Evolutionary conservation across 2,797 vertebrate genomes (phyloP).

Genomic region (Ciconia nigra): DNA sequence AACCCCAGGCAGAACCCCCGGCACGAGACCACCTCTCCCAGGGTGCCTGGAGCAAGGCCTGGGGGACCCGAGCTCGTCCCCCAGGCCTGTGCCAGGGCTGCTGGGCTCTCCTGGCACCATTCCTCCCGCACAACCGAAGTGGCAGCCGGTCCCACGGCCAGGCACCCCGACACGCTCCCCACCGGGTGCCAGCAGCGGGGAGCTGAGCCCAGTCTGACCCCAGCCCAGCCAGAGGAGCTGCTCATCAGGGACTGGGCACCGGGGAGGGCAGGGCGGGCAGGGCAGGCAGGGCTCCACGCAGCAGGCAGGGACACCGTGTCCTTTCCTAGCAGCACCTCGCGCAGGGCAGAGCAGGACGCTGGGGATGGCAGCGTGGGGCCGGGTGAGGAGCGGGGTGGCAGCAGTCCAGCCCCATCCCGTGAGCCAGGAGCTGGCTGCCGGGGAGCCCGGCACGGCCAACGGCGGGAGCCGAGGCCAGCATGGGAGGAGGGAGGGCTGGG

Average conservation of each 20-base stretch:
- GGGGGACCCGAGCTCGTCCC: neutral
- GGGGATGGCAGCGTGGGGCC: neutral
- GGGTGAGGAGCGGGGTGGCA: neutral
- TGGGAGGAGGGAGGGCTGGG: neutral
- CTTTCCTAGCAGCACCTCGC: neutral
- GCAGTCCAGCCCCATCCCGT: neutral
- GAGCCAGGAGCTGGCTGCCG: conserved; percentile 36
- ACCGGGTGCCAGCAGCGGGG: fast-evolving
- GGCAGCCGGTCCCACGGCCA: fast-evolving
- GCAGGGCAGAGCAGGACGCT: neutral
- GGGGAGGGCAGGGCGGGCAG: neutral
- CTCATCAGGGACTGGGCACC: neutral
- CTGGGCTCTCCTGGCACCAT: fast-evolving
- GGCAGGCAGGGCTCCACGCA: neutral
- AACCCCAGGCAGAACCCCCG: neutral
- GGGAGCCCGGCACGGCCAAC: neutral
- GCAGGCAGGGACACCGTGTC: neutral
- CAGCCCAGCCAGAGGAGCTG: neutral
- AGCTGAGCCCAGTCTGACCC: neutral
- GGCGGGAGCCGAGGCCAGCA: neutral
- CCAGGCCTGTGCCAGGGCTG: neutral
- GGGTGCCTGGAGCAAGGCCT: neutral
- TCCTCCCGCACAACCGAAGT: fast-evolving
- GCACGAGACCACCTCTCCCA: neutral
- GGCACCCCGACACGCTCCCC: fast-evolving